Evolutionary conservation across 2,797 vertebrate species (phyloP).

Genomic region (Pachyuromys duprasi): DNA sequence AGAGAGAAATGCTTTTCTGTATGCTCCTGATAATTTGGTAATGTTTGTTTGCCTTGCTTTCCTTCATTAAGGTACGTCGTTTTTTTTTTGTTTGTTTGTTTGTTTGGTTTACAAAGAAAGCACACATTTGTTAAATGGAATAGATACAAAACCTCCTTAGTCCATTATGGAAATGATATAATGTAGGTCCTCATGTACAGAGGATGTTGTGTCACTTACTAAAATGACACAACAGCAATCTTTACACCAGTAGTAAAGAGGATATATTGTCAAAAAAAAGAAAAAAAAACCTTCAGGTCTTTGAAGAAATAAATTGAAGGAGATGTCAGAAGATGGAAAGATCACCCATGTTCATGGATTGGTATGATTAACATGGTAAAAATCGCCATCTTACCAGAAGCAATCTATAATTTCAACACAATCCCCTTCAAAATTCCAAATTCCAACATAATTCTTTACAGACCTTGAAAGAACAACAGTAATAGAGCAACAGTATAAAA

Average conservation of each 20-base stretch:
- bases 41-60: conserved; percentile 48
- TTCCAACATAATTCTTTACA: too few relatives aligned
- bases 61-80: conserved; percentile 37
- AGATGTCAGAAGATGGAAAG: too few relatives aligned
- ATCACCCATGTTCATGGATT: too few relatives aligned
- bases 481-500: too few relatives aligned
- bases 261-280: background rate
- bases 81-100: too few relatives aligned
- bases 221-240: background rate
- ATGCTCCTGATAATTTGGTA: conserved; percentile 59
- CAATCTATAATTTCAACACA: too few relatives aligned
- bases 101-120: background rate
- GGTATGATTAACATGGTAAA: too few relatives aligned
- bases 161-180: conserved; percentile 57
- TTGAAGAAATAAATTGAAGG: too few relatives aligned
- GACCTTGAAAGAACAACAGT: too few relatives aligned
- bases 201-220: conserved; percentile 50
- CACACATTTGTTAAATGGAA: conserved; percentile 39
- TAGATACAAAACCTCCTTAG: conserved; percentile 19
- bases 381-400: too few relatives aligned
- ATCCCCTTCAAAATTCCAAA: too few relatives aligned
- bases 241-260: background rate
- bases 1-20: conserved; percentile 78
- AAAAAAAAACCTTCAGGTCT: too few relatives aligned
- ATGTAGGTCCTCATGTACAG: conserved; percentile 27